Evolutionary conservation across 2,888 invertebrate genomes (phyloP), one percentile per base, ranked within the genome.

Genomic region (Habrosyne pyritoides): DNA sequence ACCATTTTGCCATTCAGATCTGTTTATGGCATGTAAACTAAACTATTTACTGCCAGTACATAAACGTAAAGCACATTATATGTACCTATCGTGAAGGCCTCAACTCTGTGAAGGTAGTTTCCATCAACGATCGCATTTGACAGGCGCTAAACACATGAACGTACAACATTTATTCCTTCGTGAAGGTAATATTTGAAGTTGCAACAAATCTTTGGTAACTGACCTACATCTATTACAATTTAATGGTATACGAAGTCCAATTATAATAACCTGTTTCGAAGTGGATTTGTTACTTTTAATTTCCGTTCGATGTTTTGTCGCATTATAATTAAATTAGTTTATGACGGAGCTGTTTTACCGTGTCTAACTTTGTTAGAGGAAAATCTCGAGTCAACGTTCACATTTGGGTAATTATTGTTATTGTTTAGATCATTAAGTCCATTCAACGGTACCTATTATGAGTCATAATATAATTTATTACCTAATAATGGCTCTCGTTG

Each of bases 381-480:
- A 18, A 42, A 18, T 42, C 18, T 36, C 14, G 1, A 18, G 42
- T 42, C 42, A 42, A 42, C 42, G 18, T 18, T 42, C 42, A 42
- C 18, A 42, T 42, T 42, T n/a, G 42, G 42, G 42, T 42, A 42
- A 42, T 42, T 42, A 42, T 42, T 42, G n/a, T n/a, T 24, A 24
- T 24, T 24, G 24, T 24, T 5, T 7, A 24, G n/a, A n/a, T 42
- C 42, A 42, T 42, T 42, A 42, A 42, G 42, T 42, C 42, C 42
- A 42, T 14, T 42, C 42, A 42, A 42, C 42, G 42, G 42, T 42
- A 42, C 42, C 18, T 18, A 42, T 42, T 14, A 42, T 42, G 42
- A 42, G 42, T 42, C 14, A 42, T n/a, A 42, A 14, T 42, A 42
- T 42, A 18, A 42, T 42, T 42, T 42, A 42, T 42, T 42, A 42